Conservation (phyloP, 2,797 vertebrate species). For the Hyperoplus lanceolatus region DNA sequence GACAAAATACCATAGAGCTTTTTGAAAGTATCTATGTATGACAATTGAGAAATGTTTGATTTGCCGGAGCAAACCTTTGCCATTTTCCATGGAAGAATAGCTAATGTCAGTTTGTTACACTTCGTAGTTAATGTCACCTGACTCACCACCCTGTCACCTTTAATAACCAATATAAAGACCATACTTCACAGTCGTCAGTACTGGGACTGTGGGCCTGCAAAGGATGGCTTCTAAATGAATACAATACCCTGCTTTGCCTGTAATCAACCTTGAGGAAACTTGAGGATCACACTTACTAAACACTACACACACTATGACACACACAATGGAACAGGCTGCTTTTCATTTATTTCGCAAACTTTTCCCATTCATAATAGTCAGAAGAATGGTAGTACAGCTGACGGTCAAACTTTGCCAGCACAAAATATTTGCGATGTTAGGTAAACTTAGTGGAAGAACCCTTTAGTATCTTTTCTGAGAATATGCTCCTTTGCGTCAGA, state of each 20-base stretch:
- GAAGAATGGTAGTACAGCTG: not conserved
- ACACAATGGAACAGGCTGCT: constrained; percentile 20
- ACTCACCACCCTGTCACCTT: not conserved
- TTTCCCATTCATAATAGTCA: constrained; percentile 15
- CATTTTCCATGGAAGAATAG: too few relatives aligned
- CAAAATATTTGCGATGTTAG: constrained; percentile 9
- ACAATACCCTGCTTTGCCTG: not conserved
- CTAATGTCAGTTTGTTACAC: too few relatives aligned
- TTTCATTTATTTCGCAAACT: constrained; percentile 5
- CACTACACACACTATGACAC: not conserved
- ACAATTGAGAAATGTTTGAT: not conserved
- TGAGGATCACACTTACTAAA: not conserved
- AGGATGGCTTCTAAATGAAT: not conserved
- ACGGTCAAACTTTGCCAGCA: not conserved
- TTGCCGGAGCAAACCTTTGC: too few relatives aligned
- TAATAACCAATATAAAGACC: not conserved
- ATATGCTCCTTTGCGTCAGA: not conserved
- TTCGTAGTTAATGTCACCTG: too few relatives aligned
- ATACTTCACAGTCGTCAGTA: not conserved
- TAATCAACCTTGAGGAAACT: not conserved
- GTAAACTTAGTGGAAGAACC: not conserved
- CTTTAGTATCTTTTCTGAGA: not conserved
- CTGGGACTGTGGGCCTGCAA: not conserved
- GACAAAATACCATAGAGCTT: too few relatives aligned
- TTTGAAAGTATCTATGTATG: not conserved